Evolutionary conservation across 2,888 invertebrate genomes (phyloP), one percentile per base, ranked within the genome.

Genomic region (Rhopalosiphum nymphaeae): DNA sequence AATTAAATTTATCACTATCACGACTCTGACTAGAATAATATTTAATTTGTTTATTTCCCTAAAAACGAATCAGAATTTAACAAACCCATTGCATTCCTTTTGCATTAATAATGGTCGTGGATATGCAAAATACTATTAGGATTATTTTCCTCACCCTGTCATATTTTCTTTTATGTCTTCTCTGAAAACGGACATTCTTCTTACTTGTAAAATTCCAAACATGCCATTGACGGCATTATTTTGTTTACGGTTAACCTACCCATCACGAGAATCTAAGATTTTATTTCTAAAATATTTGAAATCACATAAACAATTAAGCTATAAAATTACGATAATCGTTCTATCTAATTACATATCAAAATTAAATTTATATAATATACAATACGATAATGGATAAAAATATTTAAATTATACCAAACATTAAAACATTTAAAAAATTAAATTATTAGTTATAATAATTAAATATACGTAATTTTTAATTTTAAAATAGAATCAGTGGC

Each of bases 161-260:
- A 78, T 89, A 78, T 92, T 92, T 88, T 88, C 78, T 92, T 89
- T 92, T 92, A 92, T 92, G 88, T 78, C 42, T 78, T 29, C 21
- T 49, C 67, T 25, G 67, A 49, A 67, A 88, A 88, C 13, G 44
- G 78, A 86, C 93, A 93, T 93, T 93, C 93, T 46, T 93, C 84
- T 84, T 26, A 36, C 84, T 89, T 89, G 93, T 93, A 46, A 93
- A 93, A 93, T 93, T 56, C 89, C 93, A 57, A 89, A 89, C 93
- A 25, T 67, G 84, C 78, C 89, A 44, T 78, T 78, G 78, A 11
- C 44, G n/a, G 88, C 78, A 84, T 89, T 89, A 36, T 89, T 89
- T 56, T 56, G 26, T 53, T 53, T 53, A 53, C 21, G 21, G 53
- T 56, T 67, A 78, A 78, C 78, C 84, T 84, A 26, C n/a, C 10